Conservation (phyloP, 2,888 invertebrate species). For the Abscondita cerata region DNA sequence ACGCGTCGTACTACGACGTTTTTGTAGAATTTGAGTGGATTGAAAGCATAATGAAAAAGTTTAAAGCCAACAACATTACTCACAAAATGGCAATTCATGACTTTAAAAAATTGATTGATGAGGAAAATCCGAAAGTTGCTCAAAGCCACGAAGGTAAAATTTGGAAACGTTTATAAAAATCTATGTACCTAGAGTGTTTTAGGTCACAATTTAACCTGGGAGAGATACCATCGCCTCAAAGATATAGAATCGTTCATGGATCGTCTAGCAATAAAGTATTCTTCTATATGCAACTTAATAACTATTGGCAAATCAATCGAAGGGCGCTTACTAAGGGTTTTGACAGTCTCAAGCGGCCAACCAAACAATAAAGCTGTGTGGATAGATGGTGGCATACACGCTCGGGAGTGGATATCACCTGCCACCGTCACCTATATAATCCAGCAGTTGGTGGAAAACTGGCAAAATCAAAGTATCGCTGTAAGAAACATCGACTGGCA, state of each 20-base stretch:
- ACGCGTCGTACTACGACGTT: slow-evolving; percentile 70
- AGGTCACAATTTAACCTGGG: slow-evolving; percentile 75
- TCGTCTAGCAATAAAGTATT: slow-evolving; percentile 73
- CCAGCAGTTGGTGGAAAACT: slow-evolving; percentile 72
- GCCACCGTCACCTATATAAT: slow-evolving; percentile 80
- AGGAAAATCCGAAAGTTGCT: slow-evolving; percentile 77
- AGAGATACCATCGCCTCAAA: slow-evolving; percentile 73
- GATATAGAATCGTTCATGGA: slow-evolving; percentile 77
- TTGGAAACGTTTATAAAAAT: neutral
- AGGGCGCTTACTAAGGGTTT: slow-evolving; percentile 75
- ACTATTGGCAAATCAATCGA: slow-evolving; percentile 78
- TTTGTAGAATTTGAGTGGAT: slow-evolving; percentile 73
- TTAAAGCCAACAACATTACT: slow-evolving; percentile 68
- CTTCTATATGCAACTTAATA: slow-evolving; percentile 74
- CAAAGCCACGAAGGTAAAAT: slow-evolving; percentile 67
- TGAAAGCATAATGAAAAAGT: slow-evolving; percentile 66
- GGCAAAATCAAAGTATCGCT: slow-evolving; percentile 67
- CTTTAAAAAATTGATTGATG: slow-evolving; percentile 78
- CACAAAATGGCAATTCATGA: slow-evolving; percentile 79
- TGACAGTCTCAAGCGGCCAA: slow-evolving; percentile 74
- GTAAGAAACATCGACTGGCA: slow-evolving; percentile 86
- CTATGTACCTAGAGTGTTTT: slow-evolving; percentile 2
- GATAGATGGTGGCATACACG: slow-evolving; percentile 84
- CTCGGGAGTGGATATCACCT: slow-evolving; percentile 89
- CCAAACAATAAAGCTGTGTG: slow-evolving; percentile 69